phyloP scores from a whole-genome alignment of 2,888 invertebrate genomes.

The Dasypolia templi region DNA sequence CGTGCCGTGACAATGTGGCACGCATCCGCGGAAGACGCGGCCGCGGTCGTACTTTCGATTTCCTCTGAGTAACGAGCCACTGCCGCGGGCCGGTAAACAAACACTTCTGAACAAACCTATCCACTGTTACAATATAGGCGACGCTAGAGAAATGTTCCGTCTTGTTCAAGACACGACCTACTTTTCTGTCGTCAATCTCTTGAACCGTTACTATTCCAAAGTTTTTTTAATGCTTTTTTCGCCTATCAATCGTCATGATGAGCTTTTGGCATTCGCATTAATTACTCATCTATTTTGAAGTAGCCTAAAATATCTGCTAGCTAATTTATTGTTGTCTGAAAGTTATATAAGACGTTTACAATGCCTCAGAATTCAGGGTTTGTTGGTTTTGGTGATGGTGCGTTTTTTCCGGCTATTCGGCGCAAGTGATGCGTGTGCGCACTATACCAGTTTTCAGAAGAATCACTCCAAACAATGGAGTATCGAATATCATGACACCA shows the following conservation, averaged over 20 bases:
- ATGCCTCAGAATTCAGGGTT: slow-evolving; percentile 15
- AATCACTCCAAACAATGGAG: not conserved
- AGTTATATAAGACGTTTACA: slow-evolving; percentile 40
- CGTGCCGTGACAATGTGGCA: slow-evolving; percentile 70
- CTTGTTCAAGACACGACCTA: slow-evolving; percentile 56
- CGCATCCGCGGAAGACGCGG: slow-evolving; percentile 72
- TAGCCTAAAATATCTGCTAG: slow-evolving; percentile 37
- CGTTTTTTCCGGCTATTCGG: slow-evolving; percentile 31
- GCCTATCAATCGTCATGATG: slow-evolving; percentile 41
- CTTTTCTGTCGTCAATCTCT: slow-evolving; percentile 59
- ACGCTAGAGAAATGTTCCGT: slow-evolving; percentile 45
- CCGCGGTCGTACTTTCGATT: slow-evolving; percentile 80
- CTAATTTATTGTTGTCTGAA: slow-evolving; percentile 34
- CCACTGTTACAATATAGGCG: slow-evolving; percentile 58
- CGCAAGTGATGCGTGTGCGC: slow-evolving; percentile 24
- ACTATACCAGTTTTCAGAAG: slow-evolving; percentile 19
- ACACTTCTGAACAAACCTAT: slow-evolving; percentile 61
- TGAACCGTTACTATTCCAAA: slow-evolving; percentile 52
- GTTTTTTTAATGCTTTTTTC: slow-evolving; percentile 47
- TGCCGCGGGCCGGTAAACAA: slow-evolving; percentile 64
- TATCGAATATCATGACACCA: not conserved
- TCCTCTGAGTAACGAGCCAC: slow-evolving; percentile 68
- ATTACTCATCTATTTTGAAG: slow-evolving; percentile 49
- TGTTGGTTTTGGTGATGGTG: slow-evolving; percentile 38
- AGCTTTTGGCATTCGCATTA: slow-evolving; percentile 53